phyloP scores from a whole-genome alignment of 2,888 invertebrate species.

The Boloria euphrosyne region DNA sequence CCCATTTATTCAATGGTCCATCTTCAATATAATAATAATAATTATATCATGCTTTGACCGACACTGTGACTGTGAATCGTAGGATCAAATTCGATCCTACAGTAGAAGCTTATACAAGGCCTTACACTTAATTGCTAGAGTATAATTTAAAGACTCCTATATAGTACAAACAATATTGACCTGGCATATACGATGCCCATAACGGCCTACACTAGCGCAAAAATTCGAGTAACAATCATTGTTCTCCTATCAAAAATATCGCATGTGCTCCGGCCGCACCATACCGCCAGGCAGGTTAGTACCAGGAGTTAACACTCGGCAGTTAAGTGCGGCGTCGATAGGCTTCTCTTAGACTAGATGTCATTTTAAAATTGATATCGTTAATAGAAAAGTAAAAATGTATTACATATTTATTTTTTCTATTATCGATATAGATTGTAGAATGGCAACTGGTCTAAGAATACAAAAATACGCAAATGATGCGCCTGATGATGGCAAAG shows the following conservation, averaged over 20 bases:
- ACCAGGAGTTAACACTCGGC: background rate
- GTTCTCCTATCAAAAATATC: too few species aligned
- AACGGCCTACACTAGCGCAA: background rate
- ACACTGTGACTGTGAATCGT: too few species aligned
- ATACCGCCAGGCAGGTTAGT: background rate
- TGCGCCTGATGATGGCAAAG: too few species aligned
- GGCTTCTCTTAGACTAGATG: background rate
- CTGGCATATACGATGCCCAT: background rate
- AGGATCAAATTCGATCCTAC: too few species aligned
- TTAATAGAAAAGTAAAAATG: background rate
- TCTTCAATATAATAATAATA: too few species aligned
- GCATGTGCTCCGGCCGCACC: constrained; percentile 8
- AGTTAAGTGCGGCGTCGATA: background rate
- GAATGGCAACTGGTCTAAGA: too few species aligned
- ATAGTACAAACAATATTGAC: background rate
- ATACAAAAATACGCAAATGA: too few species aligned
- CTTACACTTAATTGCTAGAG: background rate
- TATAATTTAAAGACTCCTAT: background rate
- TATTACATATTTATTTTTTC: too few species aligned
- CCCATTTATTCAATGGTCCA: too few species aligned
- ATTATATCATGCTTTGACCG: too few species aligned
- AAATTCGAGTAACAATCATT: background rate
- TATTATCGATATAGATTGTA: too few species aligned
- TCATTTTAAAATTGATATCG: background rate
- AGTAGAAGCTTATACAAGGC: background rate